Percentiles rank a stretch among this genome's conserved stretches.
phyloP scores from a whole-genome alignment of 2,888 invertebrate genomes.

The Troides helena region DNA sequence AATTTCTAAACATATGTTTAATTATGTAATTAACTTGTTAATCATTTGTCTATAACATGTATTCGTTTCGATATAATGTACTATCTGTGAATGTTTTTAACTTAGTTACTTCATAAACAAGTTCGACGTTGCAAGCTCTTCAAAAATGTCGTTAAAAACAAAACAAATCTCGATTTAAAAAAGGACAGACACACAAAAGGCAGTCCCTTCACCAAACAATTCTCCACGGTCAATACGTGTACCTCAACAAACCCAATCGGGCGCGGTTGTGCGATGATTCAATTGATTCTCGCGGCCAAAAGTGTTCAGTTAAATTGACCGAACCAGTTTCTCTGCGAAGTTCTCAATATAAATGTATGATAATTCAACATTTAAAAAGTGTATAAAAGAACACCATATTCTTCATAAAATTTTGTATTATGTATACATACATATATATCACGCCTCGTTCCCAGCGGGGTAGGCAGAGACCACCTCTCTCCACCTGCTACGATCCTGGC shows the following conservation, averaged over 20 bases:
- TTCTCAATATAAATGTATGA: neutral
- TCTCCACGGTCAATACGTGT: constrained; percentile 27
- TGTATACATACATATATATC: no score
- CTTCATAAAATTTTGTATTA: no score
- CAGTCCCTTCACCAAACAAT: constrained; percentile 25
- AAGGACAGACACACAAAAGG: constrained; percentile 1
- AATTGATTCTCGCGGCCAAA: constrained; percentile 23
- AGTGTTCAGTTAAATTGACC: constrained; percentile 15
- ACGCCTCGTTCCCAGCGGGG: no score
- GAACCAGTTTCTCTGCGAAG: neutral
- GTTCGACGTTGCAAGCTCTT: neutral
- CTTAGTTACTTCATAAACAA: neutral
- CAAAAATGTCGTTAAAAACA: neutral
- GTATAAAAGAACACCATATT: neutral
- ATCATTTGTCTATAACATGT: no score
- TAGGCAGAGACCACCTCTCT: no score
- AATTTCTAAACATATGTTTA: no score
- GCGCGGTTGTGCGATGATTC: constrained; percentile 24
- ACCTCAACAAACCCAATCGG: constrained; percentile 22
- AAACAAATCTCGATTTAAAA: constrained; percentile 6
- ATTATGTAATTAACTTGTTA: no score
- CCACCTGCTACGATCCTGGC: no score
- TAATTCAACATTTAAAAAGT: neutral
- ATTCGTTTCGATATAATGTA: neutral
- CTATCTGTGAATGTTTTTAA: neutral